Conservation (phyloP, 30 jellyfish, hydroid and myxozoan genomes). For the Turritopsis dohrnii region DNA sequence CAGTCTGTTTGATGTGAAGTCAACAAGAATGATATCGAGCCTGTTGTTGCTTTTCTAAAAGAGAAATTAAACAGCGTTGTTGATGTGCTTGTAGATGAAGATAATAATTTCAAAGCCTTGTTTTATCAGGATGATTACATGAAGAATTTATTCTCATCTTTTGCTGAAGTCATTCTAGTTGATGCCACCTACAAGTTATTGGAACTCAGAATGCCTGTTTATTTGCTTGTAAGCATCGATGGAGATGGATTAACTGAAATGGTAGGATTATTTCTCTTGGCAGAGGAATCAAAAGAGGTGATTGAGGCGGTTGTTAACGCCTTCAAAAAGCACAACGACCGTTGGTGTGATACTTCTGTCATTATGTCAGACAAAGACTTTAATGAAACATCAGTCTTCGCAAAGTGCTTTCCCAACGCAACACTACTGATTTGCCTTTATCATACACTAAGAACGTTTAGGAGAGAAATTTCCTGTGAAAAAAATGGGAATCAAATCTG, state of each 20-base stretch:
- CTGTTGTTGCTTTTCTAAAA: conserved; percentile 14
- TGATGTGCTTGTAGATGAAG: no score
- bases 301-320: conserved; percentile 31
- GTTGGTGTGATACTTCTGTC: conserved; percentile 36
- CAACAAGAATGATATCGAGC: conserved; percentile 38
- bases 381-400: conserved; percentile 21
- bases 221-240: conserved; percentile 29
- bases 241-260: conserved; percentile 50
- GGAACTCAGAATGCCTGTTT: conserved; percentile 27
- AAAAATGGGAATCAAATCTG: conserved; percentile 54
- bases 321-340: conserved; percentile 31
- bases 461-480: conserved; percentile 35
- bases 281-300: conserved; percentile 31
- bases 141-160: conserved; percentile 14
- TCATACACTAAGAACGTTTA: conserved; percentile 34
- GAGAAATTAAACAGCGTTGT: conserved; percentile 13
- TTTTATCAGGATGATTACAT: conserved; percentile 40
- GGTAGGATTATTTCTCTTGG: conserved; percentile 35
- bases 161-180: conserved; percentile 44
- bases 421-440: conserved; percentile 36
- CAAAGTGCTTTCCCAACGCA: conserved; percentile 37
- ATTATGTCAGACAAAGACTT: conserved; percentile 44
- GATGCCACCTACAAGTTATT: conserved; percentile 53
- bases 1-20: no score
- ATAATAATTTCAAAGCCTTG: conserved; percentile 14